These are phyloP conservation scores for Pachypeltis micranthus DNA, from an alignment of 1,140 invertebrate genomes.

Conservation along the genomic window DNA sequence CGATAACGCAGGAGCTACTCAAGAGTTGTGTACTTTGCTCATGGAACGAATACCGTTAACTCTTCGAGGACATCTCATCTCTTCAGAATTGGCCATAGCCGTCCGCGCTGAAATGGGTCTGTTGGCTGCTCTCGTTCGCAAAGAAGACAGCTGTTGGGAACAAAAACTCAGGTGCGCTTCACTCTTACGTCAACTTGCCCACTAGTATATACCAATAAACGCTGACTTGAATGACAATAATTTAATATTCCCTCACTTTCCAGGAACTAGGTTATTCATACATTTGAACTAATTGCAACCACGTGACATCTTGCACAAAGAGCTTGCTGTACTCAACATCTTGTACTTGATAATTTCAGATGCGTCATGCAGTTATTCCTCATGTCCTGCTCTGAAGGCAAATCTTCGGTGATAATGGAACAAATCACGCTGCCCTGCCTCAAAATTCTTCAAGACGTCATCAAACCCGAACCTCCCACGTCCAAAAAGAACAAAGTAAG, in stretches of 20 bases:
- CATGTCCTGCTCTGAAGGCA: constrained; percentile 55
- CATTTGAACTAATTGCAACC: background rate
- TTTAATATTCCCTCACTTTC: no score
- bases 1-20: constrained; percentile 77
- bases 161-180: constrained; percentile 59
- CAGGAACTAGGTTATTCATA: no score
- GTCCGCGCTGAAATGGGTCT: constrained; percentile 79
- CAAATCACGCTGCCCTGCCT: constrained; percentile 69
- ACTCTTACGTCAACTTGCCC: no score
- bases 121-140: constrained; percentile 73
- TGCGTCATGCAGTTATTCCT: constrained; percentile 78
- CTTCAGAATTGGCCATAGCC: constrained; percentile 59
- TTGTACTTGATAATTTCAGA: constrained; percentile 46
- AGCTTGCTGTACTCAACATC: no score
- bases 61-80: constrained; percentile 50
- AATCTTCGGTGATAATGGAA: constrained; percentile 62
- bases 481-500: constrained; percentile 43
- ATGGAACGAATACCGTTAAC: constrained; percentile 69
- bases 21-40: constrained; percentile 69
- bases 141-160: constrained; percentile 93
- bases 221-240: no score
- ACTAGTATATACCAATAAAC: no score
- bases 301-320: no score
- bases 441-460: constrained; percentile 66
- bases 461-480: constrained; percentile 51